Conservation (phyloP, 2,797 vertebrate genomes). For the Ataeniobius toweri region DNA sequence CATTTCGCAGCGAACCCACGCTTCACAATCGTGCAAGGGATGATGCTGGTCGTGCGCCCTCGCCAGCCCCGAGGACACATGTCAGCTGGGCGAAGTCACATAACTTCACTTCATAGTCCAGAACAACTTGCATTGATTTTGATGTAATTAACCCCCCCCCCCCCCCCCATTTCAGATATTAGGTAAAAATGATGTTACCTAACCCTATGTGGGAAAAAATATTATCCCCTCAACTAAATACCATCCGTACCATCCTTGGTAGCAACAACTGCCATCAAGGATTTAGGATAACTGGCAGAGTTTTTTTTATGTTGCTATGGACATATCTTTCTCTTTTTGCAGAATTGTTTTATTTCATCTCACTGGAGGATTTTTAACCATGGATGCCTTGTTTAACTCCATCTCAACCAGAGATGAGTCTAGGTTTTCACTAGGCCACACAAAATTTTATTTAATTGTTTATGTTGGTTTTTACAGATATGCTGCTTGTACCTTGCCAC, state of each 20-base stretch:
- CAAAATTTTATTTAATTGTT: not conserved
- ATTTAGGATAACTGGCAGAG: not conserved
- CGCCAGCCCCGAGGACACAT: conserved; percentile 17
- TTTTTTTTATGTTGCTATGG: not conserved
- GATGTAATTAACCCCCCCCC: no score
- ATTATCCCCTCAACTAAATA: not conserved
- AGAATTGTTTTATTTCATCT: not conserved
- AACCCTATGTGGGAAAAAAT: not conserved
- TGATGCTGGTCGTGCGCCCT: conserved; percentile 44
- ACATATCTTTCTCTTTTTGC: not conserved
- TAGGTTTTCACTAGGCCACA: not conserved
- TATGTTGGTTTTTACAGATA: not conserved
- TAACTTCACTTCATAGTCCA: not conserved
- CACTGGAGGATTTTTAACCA: not conserved
- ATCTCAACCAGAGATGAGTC: not conserved
- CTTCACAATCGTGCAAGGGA: conserved; percentile 60
- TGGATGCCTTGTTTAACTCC: not conserved
- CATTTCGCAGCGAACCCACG: conserved; percentile 83
- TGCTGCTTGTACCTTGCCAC: not conserved
- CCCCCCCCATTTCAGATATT: no score
- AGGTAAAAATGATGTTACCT: not conserved
- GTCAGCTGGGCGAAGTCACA: not conserved
- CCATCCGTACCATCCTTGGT: not conserved
- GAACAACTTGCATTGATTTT: not conserved
- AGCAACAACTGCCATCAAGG: not conserved